phyloP scores from a whole-genome alignment of 2,888 invertebrate genomes.

The Carabus problematicus region DNA sequence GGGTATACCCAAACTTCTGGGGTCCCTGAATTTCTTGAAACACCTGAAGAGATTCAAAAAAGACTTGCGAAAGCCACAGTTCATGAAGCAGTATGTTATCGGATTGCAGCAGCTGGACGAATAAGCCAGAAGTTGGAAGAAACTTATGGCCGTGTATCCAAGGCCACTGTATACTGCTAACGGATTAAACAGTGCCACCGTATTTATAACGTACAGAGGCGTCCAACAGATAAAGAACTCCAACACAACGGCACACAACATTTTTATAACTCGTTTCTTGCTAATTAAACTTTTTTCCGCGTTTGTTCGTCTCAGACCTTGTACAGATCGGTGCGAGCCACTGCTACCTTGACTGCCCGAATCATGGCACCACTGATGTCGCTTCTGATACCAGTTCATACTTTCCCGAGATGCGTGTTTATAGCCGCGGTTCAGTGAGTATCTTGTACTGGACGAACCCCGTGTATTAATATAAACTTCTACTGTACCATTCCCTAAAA shows the following conservation, averaged over 20 bases:
- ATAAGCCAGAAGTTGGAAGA: slow-evolving; percentile 67
- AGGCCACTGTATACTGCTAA: slow-evolving; percentile 60
- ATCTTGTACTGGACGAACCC: slow-evolving; percentile 57
- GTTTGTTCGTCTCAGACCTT: slow-evolving; percentile 57
- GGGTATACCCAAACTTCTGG: slow-evolving; percentile 48
- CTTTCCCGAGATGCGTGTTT: slow-evolving; percentile 51
- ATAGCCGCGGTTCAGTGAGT: slow-evolving; percentile 50
- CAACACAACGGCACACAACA: slow-evolving; percentile 72
- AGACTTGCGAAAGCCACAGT: slow-evolving; percentile 69
- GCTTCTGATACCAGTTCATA: slow-evolving; percentile 53
- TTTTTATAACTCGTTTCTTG: slow-evolving; percentile 65
- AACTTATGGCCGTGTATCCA: slow-evolving; percentile 62
- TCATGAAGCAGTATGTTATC: slow-evolving; percentile 75
- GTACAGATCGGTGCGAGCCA: slow-evolving; percentile 47
- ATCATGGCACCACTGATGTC: slow-evolving; percentile 54
- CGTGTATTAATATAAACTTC: slow-evolving; percentile 61
- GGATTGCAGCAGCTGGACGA: slow-evolving; percentile 71
- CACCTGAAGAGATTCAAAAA: slow-evolving; percentile 68
- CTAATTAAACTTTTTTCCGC: slow-evolving; percentile 61
- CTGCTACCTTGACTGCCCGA: slow-evolving; percentile 43
- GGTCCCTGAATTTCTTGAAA: slow-evolving; percentile 50
- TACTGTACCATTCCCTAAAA: slow-evolving; percentile 57
- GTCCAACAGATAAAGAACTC: slow-evolving; percentile 78
- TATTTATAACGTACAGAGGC: slow-evolving; percentile 68
- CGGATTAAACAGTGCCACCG: slow-evolving; percentile 64